These are phyloP conservation scores for Drosophila ironensis DNA, from an alignment of 1,140 invertebrate genomes.

Conservation along the genomic window DNA sequence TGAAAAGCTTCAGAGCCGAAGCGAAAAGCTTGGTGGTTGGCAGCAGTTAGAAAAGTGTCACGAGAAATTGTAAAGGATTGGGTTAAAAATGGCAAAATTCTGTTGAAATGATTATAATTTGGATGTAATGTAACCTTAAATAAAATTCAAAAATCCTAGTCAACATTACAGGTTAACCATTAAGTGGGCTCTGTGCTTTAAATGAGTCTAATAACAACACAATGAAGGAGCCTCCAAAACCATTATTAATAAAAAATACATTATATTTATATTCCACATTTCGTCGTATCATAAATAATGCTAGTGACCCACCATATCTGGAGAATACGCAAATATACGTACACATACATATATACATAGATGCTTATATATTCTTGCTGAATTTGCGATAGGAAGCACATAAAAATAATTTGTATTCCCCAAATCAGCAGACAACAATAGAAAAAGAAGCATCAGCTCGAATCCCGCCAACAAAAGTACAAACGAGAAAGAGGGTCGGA, in stretches of 20 bases:
- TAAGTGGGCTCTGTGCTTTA: too few species aligned
- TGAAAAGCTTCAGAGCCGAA: conserved; percentile 21
- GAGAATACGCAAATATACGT: too few species aligned
- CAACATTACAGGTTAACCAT: too few species aligned
- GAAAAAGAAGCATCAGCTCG: neutral
- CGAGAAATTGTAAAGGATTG: neutral
- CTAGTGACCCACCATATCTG: neutral
- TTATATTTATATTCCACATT: neutral
- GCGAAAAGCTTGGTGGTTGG: conserved; percentile 6
- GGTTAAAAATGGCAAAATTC: neutral
- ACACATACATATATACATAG: too few species aligned
- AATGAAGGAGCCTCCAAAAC: too few species aligned
- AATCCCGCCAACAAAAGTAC: conserved; percentile 1
- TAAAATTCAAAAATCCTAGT: too few species aligned
- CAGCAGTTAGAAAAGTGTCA: neutral
- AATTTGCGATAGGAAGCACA: conserved; percentile 21
- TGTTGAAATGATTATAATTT: neutral
- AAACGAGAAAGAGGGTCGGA: neutral
- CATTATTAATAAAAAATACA: too few species aligned
- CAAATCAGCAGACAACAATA: conserved; percentile 45
- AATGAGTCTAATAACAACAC: too few species aligned
- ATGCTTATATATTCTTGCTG: neutral
- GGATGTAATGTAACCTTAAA: too few species aligned
- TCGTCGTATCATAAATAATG: neutral
- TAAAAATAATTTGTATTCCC: conserved; percentile 41